These are phyloP conservation scores for Pseudochirops corinnae DNA, from an alignment of 2,797 vertebrate species.

Conservation along the genomic window DNA sequence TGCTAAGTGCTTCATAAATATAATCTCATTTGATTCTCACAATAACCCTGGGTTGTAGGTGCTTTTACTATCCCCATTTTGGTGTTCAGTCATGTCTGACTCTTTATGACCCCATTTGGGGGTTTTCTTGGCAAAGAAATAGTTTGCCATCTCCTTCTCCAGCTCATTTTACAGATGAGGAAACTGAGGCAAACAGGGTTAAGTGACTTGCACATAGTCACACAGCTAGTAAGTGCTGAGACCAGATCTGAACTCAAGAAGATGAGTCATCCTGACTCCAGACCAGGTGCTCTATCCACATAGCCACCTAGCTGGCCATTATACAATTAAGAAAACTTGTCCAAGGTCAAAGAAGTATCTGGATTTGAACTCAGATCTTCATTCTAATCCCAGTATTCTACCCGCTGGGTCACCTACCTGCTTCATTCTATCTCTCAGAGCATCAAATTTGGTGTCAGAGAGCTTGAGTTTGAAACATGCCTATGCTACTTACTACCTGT, in stretches of 20 bases:
- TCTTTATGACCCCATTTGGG: neutral
- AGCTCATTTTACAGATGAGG: neutral
- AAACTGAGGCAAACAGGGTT: neutral
- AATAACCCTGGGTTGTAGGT: neutral
- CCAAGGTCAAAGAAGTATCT: neutral
- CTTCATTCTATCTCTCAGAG: neutral
- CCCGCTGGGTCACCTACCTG: neutral
- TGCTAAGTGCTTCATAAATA: neutral
- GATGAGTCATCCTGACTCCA: neutral
- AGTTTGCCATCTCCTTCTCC: neutral
- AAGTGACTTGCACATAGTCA: neutral
- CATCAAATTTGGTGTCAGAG: neutral
- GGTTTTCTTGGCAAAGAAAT: neutral
- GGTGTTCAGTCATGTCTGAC: neutral
- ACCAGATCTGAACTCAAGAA: neutral
- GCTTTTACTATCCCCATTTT: neutral
- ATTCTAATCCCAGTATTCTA: neutral
- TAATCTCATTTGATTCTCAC: neutral
- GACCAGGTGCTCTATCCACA: rapidly evolving
- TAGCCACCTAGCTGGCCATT: neutral
- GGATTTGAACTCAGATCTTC: neutral
- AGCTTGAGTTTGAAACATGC: neutral
- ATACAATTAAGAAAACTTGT: neutral
- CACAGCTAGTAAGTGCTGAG: neutral
- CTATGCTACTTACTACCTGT: neutral